Base-by-base conservation (phyloP, 2,888 invertebrate genomes). In the Acanthosepion esculentum region DNA sequence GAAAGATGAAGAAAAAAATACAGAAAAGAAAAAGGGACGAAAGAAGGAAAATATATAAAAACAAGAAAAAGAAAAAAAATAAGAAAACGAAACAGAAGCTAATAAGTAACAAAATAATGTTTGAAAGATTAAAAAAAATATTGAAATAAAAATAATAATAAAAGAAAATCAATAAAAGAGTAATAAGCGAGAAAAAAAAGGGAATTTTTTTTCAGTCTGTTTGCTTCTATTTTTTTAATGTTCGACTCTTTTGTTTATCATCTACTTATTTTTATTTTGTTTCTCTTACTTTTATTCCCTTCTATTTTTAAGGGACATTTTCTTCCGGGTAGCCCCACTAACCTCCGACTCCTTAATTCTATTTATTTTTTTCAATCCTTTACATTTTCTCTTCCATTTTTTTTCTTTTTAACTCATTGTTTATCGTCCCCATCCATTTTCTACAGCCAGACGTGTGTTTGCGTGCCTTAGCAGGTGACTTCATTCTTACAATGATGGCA, bases 401-500 rank as follows among this genome's bases (percentile, higher is more conserved):
- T 20, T 59, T 5, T 59, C 20, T 7, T 78, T 78, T 78, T 78
- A 78, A n/a, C n/a, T 5, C n/a, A 78, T n/a, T 78, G 78, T 78
- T n/a, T 33, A 78, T 78, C 78, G 12, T 78, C 78, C 78, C 78
- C 78, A 78, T 18, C 78, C 78, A 78, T n/a, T 78, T 78, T 78
- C n/a, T 78, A 15, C n/a, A 78, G 15, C 78, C 78, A 78, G 78
- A 78, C n/a, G n/a, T 78, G 78, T 78, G 78, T 78, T 78, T 78
- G 78, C 78, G 78, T 78, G 78, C 78, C 78, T 78, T n/a, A 78
- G 78, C n/a, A 78, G n/a, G 78, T 78, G 78, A 78, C 78, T 78
- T 33, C 78, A 78, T 78, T 78, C 78, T 78, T 78, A 18, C 78
- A n/a, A 78, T 78, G n/a, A 78, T 78, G 8, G 33, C n/a, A 15